These are phyloP conservation scores for Arge pagana DNA, from an alignment of 2,888 invertebrate species.

Conservation along the genomic window DNA sequence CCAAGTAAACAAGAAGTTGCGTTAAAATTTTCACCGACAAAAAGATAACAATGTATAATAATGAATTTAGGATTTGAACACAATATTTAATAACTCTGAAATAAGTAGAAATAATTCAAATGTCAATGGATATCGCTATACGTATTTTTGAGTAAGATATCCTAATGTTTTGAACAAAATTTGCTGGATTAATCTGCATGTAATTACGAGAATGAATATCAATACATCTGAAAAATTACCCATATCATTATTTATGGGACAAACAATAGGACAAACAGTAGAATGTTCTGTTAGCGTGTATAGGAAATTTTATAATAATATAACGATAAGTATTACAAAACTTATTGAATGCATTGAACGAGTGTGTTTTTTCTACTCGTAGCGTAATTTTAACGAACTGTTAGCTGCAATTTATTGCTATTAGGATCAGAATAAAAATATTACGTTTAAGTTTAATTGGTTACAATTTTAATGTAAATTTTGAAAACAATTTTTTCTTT, in stretches of 20 bases:
- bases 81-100: not conserved
- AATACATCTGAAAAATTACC: too few species aligned
- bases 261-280: too few species aligned
- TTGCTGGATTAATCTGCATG: too few species aligned
- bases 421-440: not conserved
- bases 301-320: conserved; percentile 11
- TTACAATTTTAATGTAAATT: not conserved
- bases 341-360: conserved; percentile 6
- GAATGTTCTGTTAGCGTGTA: conserved; percentile 7
- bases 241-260: too few species aligned
- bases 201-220: too few species aligned
- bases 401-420: conserved; percentile 3
- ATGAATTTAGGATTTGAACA: conserved; percentile 2
- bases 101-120: too few species aligned
- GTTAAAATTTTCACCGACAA: conserved; percentile 47
- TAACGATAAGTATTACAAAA: conserved; percentile 12
- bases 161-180: too few species aligned
- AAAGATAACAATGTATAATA: not conserved
- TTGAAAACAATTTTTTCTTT: too few species aligned
- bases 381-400: not conserved
- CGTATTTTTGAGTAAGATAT: too few species aligned
- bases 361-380: conserved; percentile 12
- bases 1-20: conserved; percentile 71
- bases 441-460: not conserved
- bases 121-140: too few species aligned